phyloP scores from a whole-genome alignment of 2,113 vertebrate species.

The Cochlearius cochlearius region DNA sequence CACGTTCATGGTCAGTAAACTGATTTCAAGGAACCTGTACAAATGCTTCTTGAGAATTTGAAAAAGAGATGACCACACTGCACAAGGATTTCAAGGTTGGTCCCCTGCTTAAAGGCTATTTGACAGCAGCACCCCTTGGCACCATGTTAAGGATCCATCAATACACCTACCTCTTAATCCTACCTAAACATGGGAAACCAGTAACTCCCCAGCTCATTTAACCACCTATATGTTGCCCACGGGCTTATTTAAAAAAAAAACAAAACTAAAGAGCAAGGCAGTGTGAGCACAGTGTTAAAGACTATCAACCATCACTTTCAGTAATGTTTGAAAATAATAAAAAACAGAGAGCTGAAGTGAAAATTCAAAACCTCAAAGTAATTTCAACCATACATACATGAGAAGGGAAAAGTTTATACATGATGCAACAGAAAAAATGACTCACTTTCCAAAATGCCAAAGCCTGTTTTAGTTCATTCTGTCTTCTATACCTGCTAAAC shows the following conservation, averaged over 20 bases:
- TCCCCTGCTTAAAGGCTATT: not conserved
- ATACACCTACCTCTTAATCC: not conserved
- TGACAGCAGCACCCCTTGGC: not conserved
- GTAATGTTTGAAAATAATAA: slow-evolving; percentile 48
- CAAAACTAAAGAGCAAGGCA: not conserved
- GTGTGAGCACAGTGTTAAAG: not conserved
- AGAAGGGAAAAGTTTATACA: slow-evolving; percentile 57
- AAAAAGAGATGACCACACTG: not conserved
- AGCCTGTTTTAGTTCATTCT: slow-evolving; percentile 38
- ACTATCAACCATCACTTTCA: slow-evolving; percentile 5
- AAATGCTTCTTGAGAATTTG: not conserved
- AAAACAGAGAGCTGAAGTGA: slow-evolving; percentile 52
- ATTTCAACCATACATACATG: slow-evolving; percentile 43
- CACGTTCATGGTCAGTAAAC: not conserved
- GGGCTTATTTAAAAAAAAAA: not conserved
- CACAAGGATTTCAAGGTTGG: not conserved
- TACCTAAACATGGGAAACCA: not conserved
- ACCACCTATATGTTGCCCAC: not conserved
- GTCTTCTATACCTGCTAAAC: slow-evolving; percentile 40
- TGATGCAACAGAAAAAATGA: slow-evolving; percentile 63
- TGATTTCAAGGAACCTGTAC: not conserved
- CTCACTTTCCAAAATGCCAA: slow-evolving; percentile 26
- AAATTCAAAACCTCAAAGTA: slow-evolving; percentile 67
- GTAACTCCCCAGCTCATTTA: not conserved
- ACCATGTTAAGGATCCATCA: not conserved